phyloP scores from a whole-genome alignment of 2,797 vertebrate species.

The Petrocephalus schoutedeni region DNA sequence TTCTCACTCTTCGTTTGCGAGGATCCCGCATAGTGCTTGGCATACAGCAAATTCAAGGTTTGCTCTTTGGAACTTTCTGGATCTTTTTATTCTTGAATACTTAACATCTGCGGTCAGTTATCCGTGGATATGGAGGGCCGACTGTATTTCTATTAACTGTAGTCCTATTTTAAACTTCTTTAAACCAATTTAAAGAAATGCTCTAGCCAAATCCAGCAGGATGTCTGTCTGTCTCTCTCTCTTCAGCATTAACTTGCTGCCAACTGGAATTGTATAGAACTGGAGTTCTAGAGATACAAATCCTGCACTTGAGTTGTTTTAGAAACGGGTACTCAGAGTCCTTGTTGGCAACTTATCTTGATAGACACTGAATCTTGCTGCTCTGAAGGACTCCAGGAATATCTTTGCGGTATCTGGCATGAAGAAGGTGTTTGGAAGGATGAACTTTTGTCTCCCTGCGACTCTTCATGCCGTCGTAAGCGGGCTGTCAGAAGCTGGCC shows the following conservation, averaged over 20 bases:
- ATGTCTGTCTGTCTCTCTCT: not conserved
- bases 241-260: not conserved
- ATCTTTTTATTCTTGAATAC: not conserved
- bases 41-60: not conserved
- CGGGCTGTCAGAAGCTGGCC: not conserved
- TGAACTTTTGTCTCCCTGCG: not conserved
- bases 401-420: not conserved
- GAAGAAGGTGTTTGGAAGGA: not conserved
- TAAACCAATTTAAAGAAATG: not conserved
- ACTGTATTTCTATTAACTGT: not conserved
- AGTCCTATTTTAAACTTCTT: not conserved
- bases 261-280: slow-evolving; percentile 1
- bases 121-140: not conserved
- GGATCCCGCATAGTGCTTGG: not conserved
- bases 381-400: not conserved
- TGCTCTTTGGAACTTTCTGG: not conserved
- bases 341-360: not conserved
- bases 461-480: not conserved
- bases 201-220: not conserved
- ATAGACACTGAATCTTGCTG: not conserved
- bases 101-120: not conserved
- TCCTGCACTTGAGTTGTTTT: not conserved
- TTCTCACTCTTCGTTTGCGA: not conserved
- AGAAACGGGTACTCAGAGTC: not conserved
- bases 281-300: not conserved